These are phyloP conservation scores for Euphydryas editha DNA, from an alignment of 2,888 invertebrate genomes.

Conservation along the genomic window DNA sequence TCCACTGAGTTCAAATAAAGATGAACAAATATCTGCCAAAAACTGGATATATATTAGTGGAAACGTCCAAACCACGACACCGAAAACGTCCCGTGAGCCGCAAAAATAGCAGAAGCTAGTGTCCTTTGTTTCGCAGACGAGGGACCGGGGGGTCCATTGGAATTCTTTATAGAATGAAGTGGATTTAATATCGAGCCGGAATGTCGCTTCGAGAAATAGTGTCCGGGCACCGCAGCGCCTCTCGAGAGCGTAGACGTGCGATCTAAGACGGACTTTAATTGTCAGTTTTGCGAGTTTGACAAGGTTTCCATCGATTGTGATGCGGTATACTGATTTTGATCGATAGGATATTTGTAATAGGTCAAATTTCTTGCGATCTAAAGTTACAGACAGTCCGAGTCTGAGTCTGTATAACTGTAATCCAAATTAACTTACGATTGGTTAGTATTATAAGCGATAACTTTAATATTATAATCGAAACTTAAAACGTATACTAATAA, in stretches of 20 bases:
- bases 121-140: slow-evolving; percentile 47
- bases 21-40: slow-evolving; percentile 12
- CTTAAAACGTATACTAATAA: too few species aligned
- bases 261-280: slow-evolving; percentile 26
- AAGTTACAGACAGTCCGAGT: too few species aligned
- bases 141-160: slow-evolving; percentile 63
- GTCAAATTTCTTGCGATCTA: too few species aligned
- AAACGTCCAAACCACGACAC: slow-evolving; percentile 19
- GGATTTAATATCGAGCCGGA: slow-evolving; percentile 80
- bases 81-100: slow-evolving; percentile 36
- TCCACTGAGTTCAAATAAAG: neutral
- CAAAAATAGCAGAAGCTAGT: slow-evolving; percentile 37
- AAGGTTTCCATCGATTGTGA: neutral
- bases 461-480: too few species aligned
- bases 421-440: too few species aligned
- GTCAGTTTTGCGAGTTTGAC: slow-evolving; percentile 20
- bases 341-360: neutral
- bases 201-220: slow-evolving; percentile 69
- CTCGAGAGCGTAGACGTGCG: slow-evolving; percentile 36
- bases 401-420: too few species aligned
- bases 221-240: slow-evolving; percentile 45
- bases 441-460: too few species aligned
- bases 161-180: slow-evolving; percentile 77
- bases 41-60: slow-evolving; percentile 16
- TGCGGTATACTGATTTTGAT: neutral